Evolutionary conservation across 1,140 invertebrate genomes (phyloP), one percentile per base, ranked within the genome.

Genomic region (Macrostomum lignano): DNA sequence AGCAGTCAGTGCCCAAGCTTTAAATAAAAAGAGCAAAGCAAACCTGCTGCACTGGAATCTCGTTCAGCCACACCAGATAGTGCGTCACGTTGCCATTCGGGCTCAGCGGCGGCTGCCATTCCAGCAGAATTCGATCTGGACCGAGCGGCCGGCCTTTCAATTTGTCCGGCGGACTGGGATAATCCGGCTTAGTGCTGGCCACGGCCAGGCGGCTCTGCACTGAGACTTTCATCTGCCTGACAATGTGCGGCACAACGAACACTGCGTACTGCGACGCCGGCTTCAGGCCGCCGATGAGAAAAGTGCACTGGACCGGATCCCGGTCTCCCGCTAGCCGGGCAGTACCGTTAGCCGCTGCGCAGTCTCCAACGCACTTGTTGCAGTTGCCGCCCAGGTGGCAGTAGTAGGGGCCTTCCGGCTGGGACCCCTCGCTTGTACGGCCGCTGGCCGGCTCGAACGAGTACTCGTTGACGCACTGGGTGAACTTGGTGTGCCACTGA

Each of bases 161-260:
- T 21, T 63, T 54, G 9, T 55, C 45, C 0, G 74, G 73, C 21
- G 62, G 52, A 23, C 65, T 66, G 2, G 76, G 75, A 69, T 66
- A 59, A 17, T 64, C 65, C 2, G 77, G 70, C 32, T 64, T 42
- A 0, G 81, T 88, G 14, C 50, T 65, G 45, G 84, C 76, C 52
- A 77, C 81, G 21, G 66, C 58, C 3, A 91, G 68, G 10, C 65
- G 51, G 51, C 74, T 81, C 32, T 57, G 48, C 11, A 55, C 64
- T 11, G 58, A 52, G 2, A 68, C 71, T 4, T 40, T 42, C 46
- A 75, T 74, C 21, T 68, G 69, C 2, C 70, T 67, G 34, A 82
- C 71, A 0, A 74, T 81, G 42, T 71, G 74, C 0, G 79, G 82
- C 48, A 75, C 73, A 0, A 86, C 69, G 54, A 81, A 86, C 37